Evolutionary conservation across 2,888 invertebrate genomes (phyloP).

Genomic region (Psococerastis gibbosa): DNA sequence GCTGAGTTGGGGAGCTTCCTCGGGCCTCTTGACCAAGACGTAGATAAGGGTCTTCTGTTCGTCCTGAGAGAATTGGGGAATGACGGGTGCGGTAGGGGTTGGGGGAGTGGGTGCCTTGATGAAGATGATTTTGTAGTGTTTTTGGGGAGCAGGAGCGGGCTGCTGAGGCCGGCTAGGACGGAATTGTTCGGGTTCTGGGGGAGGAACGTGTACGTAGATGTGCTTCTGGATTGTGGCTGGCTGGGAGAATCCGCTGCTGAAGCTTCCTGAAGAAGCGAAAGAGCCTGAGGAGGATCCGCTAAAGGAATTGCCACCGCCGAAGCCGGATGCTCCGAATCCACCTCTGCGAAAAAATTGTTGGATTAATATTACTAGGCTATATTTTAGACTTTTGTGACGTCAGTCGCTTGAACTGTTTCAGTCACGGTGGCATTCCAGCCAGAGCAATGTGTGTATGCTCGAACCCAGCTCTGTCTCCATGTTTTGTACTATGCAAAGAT

Average conservation of each 20-base stretch:
- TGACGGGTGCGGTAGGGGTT: conserved; percentile 60
- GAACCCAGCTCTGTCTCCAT: too few relatives aligned
- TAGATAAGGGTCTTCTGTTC: conserved; percentile 70
- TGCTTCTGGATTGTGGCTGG: conserved; percentile 45
- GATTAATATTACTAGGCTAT: too few relatives aligned
- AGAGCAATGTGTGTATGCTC: too few relatives aligned
- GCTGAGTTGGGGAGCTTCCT: conserved; percentile 60
- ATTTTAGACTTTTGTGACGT: too few relatives aligned
- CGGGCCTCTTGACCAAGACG: conserved; percentile 74
- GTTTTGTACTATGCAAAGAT: too few relatives aligned
- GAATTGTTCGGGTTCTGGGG: conserved; percentile 58
- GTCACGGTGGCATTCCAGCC: too few relatives aligned
- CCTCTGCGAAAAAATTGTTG: conserved; percentile 16
- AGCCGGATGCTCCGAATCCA: conserved; percentile 16
- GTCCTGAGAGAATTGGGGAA: conserved; percentile 61
- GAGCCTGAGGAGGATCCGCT: conserved; percentile 24
- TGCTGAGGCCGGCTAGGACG: conserved; percentile 38
- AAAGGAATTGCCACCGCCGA: conserved; percentile 28
- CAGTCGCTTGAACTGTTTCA: too few relatives aligned
- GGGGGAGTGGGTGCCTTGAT: conserved; percentile 78
- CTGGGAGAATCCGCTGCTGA: conserved; percentile 17
- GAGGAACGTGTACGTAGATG: conserved; percentile 79
- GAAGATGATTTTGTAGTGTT: conserved; percentile 84
- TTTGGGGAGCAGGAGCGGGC: conserved; percentile 53
- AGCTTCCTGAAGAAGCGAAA: conserved; percentile 21